Conservation (phyloP, 2,888 invertebrate genomes). For the Neoitamus cyanurus region DNA sequence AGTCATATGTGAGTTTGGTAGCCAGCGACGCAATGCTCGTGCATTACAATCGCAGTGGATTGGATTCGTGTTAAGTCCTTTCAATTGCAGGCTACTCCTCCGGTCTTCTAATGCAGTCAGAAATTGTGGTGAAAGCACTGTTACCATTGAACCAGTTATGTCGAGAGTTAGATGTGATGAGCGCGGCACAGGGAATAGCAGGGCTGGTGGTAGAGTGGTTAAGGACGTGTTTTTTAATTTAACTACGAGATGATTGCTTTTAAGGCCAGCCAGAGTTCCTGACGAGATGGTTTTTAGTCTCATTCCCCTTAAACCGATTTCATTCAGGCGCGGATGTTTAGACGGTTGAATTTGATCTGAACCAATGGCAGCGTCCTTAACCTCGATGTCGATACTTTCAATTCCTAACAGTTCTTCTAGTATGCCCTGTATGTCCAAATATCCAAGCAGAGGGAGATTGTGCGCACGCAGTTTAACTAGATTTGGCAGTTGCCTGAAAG, state of each 20-base stretch:
- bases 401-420: constrained; percentile 79
- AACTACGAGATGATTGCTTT: constrained; percentile 77
- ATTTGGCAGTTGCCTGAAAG: constrained; percentile 79
- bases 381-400: constrained; percentile 83
- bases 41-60: constrained; percentile 88
- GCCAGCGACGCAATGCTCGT: constrained; percentile 82
- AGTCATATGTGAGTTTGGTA: constrained; percentile 74
- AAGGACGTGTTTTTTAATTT: constrained; percentile 84
- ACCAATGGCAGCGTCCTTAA: constrained; percentile 84
- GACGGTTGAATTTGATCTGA: constrained; percentile 84
- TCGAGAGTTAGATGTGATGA: constrained; percentile 84
- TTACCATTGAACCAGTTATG: constrained; percentile 80
- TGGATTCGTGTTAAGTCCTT: constrained; percentile 82
- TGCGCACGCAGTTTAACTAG: constrained; percentile 77
- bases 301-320: constrained; percentile 79
- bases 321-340: constrained; percentile 80
- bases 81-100: constrained; percentile 77
- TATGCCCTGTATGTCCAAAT: constrained; percentile 86
- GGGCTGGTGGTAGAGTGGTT: constrained; percentile 79
- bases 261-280: constrained; percentile 84
- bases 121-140: constrained; percentile 81
- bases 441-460: constrained; percentile 82
- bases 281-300: constrained; percentile 82
- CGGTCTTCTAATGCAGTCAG: constrained; percentile 85
- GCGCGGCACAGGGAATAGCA: constrained; percentile 87